Conservation (phyloP, 2,888 invertebrate species). For the Hymenopus coronatus region DNA sequence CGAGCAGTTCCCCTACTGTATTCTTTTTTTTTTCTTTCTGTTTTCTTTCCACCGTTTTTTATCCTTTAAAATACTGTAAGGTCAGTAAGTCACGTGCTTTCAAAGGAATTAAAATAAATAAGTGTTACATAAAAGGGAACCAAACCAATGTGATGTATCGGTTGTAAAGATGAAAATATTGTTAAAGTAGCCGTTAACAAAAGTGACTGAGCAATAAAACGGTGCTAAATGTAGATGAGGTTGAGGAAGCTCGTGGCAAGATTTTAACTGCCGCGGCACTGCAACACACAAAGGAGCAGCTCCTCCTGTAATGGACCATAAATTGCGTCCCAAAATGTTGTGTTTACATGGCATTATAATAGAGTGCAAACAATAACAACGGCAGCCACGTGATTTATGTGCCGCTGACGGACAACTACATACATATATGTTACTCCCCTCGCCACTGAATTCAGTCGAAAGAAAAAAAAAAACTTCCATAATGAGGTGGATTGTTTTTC, state of each 20-base stretch:
- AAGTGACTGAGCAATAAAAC: not conserved
- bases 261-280: not conserved
- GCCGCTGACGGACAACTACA: not conserved
- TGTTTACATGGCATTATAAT: not conserved
- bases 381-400: not conserved
- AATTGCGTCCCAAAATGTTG: not conserved
- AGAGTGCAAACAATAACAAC: not conserved
- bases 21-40: no score
- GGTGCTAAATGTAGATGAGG: not conserved
- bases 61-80: no score
- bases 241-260: not conserved
- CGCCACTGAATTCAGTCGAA: not conserved
- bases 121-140: not conserved
- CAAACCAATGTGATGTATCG: not conserved
- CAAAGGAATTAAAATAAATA: not conserved
- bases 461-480: not conserved
- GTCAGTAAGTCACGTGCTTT: no score
- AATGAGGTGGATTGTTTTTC: no score
- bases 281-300: not conserved
- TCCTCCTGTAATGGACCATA: not conserved
- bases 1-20: no score
- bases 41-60: no score
- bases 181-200: not conserved
- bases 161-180: not conserved
- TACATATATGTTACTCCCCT: no score